These are phyloP conservation scores for Lethrus apterus DNA, from an alignment of 1,140 invertebrate genomes.

Conservation along the genomic window DNA sequence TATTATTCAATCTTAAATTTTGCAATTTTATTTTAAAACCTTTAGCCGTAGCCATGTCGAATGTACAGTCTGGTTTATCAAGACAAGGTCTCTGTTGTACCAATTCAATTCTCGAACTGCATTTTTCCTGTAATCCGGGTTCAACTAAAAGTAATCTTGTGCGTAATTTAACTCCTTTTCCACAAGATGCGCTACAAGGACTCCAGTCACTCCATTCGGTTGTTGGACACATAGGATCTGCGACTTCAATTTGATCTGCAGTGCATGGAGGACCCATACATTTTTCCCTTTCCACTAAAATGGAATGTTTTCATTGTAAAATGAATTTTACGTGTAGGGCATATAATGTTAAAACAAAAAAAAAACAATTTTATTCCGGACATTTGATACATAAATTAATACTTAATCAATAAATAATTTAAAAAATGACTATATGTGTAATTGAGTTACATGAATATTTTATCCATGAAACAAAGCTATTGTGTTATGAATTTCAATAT, in stretches of 20 bases:
- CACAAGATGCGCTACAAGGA: constrained; percentile 65
- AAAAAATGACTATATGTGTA: too few species aligned
- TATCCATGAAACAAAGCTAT: too few species aligned
- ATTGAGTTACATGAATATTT: too few species aligned
- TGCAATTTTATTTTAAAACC: constrained; percentile 40
- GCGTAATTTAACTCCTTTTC: constrained; percentile 60
- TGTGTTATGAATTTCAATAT: too few species aligned
- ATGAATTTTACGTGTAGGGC: too few species aligned
- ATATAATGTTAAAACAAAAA: constrained; percentile 3
- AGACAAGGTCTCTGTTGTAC: constrained; percentile 58
- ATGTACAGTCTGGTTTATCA: constrained; percentile 57
- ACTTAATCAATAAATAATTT: too few species aligned
- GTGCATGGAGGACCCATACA: constrained; percentile 62
- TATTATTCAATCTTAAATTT: constrained; percentile 6
- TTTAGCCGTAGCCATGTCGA: constrained; percentile 67
- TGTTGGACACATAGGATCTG: constrained; percentile 56
- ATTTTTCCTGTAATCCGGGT: constrained; percentile 49
- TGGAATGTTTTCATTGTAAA: constrained; percentile 7
- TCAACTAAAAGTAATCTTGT: constrained; percentile 60
- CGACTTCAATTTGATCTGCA: constrained; percentile 45
- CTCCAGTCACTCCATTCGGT: constrained; percentile 68
- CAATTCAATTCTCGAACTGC: constrained; percentile 53
- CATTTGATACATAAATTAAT: too few species aligned
- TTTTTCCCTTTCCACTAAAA: constrained; percentile 61
- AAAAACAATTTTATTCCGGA: too few species aligned